Conservation (phyloP, 1,140 invertebrate species). For the Trialeurodes vaporariorum region DNA sequence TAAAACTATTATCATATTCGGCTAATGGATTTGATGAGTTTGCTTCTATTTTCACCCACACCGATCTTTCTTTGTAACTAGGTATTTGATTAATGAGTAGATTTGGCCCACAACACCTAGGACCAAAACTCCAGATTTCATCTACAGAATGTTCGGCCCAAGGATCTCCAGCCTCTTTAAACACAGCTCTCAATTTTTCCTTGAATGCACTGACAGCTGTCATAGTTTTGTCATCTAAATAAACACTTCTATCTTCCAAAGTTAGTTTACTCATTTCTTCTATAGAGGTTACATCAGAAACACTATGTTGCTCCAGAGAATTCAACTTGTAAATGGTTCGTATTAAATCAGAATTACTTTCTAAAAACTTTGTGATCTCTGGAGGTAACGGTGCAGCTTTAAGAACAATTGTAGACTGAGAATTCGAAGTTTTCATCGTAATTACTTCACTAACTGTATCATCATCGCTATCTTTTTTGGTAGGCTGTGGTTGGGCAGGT, state of each 20-base stretch:
- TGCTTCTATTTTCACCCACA: not conserved
- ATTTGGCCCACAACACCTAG: slow-evolving; percentile 78
- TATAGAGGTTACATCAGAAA: not conserved
- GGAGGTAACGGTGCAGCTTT: slow-evolving; percentile 67
- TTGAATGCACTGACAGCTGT: slow-evolving; percentile 49
- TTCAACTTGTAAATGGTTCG: slow-evolving; percentile 31
- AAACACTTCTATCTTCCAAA: slow-evolving; percentile 17
- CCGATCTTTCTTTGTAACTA: slow-evolving; percentile 16
- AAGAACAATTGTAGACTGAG: slow-evolving; percentile 58
- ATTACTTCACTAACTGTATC: slow-evolving; percentile 37
- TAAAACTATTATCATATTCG: slow-evolving; percentile 48
- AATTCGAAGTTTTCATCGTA: slow-evolving; percentile 54
- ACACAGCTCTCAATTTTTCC: slow-evolving; percentile 46
- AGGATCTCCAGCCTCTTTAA: slow-evolving; percentile 44
- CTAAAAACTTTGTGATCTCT: slow-evolving; percentile 55
- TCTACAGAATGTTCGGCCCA: slow-evolving; percentile 46
- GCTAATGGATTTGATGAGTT: not conserved
- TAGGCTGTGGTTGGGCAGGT: not conserved
- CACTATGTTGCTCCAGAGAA: not conserved
- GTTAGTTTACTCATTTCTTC: not conserved
- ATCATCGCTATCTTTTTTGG: slow-evolving; percentile 19
- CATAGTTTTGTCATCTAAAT: slow-evolving; percentile 38
- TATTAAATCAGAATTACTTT: slow-evolving; percentile 45
- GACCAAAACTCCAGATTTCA: slow-evolving; percentile 84
- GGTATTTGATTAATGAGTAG: slow-evolving; percentile 64